Conservation (phyloP, 2,797 vertebrate genomes). For the Hirundo rustica region DNA sequence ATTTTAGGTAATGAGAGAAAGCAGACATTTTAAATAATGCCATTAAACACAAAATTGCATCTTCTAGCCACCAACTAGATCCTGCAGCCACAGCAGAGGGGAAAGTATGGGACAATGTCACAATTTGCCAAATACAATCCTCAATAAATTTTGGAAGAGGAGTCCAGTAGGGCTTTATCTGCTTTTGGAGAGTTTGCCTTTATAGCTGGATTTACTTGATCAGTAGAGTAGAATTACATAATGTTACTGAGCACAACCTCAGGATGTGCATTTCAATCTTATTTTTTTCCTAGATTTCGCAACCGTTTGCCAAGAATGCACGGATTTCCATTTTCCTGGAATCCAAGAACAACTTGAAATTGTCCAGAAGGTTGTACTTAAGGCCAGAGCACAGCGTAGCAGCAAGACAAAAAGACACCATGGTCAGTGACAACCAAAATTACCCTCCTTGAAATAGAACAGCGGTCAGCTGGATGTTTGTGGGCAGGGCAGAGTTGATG, state of each 20-base stretch:
- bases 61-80: neutral
- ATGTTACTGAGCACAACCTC: neutral
- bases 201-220: neutral
- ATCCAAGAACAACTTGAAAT: slow-evolving; percentile 93
- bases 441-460: slow-evolving; percentile 44
- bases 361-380: slow-evolving; percentile 93
- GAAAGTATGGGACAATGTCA: neutral
- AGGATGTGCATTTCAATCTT: neutral
- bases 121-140: neutral
- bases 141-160: neutral
- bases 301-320: slow-evolving; percentile 94
- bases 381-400: slow-evolving; percentile 88
- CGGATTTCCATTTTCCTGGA: slow-evolving; percentile 93
- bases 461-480: neutral
- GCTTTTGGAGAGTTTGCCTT: neutral
- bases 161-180: neutral
- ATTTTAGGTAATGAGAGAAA: neutral
- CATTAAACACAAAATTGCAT: neutral
- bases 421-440: slow-evolving; percentile 77
- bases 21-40: neutral
- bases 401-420: slow-evolving; percentile 85
- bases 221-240: neutral
- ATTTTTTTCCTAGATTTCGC: slow-evolving; percentile 85
- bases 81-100: neutral
- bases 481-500: neutral